Conservation (phyloP, 1,140 invertebrate species). For the Scaptodrosophila lebanonensis region DNA sequence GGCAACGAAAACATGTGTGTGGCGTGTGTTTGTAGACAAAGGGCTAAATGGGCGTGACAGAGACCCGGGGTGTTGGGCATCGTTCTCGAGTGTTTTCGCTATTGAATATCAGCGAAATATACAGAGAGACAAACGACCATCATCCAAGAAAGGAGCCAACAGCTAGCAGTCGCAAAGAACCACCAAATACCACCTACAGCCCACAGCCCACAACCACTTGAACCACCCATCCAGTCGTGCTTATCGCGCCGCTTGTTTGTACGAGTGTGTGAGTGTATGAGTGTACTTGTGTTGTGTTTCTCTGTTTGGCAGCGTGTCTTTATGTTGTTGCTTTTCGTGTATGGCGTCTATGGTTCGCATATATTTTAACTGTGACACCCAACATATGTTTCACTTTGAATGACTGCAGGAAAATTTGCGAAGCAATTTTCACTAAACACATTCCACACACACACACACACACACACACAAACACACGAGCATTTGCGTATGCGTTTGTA, state of each 20-base stretch:
- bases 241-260: no score
- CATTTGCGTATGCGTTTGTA: no score
- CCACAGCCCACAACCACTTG: no score
- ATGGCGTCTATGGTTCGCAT: conserved; percentile 26
- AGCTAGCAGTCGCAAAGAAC: no score
- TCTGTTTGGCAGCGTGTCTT: background rate
- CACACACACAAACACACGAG: background rate
- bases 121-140: no score
- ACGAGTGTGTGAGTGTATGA: no score
- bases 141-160: no score
- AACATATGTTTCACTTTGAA: conserved; percentile 66
- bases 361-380: conserved; percentile 61
- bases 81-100: conserved; percentile 13
- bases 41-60: conserved; percentile 16
- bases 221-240: no score
- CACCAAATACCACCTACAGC: no score
- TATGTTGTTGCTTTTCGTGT: background rate
- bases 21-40: conserved; percentile 8
- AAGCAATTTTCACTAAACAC: conserved; percentile 63
- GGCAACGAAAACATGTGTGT: conserved; percentile 15
- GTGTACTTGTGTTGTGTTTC: no score
- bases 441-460: conserved; percentile 18
- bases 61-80: conserved; percentile 3
- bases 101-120: conserved; percentile 23
- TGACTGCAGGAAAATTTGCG: conserved; percentile 57